Evolutionary conservation across 2,797 vertebrate species (phyloP).

Genomic region (Otolemur crassicaudatus): DNA sequence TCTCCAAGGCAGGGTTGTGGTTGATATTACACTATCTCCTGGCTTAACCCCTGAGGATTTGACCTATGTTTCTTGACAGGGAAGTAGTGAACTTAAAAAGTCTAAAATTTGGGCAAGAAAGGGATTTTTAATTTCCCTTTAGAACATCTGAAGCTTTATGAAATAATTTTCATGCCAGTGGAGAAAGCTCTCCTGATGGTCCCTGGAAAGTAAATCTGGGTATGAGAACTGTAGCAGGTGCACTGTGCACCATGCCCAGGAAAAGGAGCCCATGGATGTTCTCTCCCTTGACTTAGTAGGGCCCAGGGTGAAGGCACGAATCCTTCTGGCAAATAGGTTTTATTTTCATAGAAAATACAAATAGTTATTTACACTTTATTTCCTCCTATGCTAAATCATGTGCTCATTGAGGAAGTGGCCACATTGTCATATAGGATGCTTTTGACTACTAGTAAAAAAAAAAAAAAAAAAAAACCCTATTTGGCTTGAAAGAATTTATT

Average conservation of each 20-base stretch:
- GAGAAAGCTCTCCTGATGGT: neutral
- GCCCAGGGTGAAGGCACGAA: neutral
- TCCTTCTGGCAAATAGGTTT: neutral
- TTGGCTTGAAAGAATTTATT: neutral
- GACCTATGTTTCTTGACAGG: neutral
- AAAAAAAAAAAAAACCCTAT: neutral
- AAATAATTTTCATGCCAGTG: neutral
- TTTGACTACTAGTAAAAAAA: slow-evolving; percentile 7
- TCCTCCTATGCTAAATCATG: neutral
- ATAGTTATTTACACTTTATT: neutral
- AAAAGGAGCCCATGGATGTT: neutral
- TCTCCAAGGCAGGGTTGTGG: neutral
- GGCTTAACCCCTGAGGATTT: neutral
- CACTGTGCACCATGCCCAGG: neutral
- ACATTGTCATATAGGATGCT: neutral
- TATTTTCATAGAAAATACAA: neutral
- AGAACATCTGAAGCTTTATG: neutral
- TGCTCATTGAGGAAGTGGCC: neutral
- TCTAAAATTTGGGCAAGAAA: slow-evolving; percentile 15
- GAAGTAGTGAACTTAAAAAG: slow-evolving; percentile 23
- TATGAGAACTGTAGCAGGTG: neutral
- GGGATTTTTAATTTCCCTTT: neutral
- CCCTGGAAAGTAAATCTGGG: neutral
- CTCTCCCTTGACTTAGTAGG: neutral
- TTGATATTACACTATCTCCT: neutral